Conservation (phyloP, 2,113 vertebrate species). For the Scolopax mira region DNA sequence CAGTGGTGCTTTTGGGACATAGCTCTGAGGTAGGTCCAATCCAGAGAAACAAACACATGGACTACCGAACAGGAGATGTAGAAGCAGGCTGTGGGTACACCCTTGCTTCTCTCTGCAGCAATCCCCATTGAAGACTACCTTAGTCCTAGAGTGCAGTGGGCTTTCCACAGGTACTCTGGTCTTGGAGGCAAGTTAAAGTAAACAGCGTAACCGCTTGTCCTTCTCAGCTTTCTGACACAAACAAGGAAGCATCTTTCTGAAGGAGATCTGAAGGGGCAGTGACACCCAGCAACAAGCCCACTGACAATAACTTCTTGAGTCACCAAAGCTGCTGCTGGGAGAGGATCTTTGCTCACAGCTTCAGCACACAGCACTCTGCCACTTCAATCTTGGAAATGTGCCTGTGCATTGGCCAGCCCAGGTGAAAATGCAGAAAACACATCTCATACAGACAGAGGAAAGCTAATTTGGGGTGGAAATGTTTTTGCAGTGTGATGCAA, state of each 20-base stretch:
- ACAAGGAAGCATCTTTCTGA: not conserved
- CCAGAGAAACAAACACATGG: not conserved
- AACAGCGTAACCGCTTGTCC: not conserved
- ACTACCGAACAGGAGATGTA: not conserved
- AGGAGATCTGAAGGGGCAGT: not conserved
- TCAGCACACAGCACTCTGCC: not conserved
- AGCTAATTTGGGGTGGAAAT: not conserved
- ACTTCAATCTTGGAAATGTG: not conserved
- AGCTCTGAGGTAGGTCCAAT: not conserved
- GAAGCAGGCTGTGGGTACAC: not conserved
- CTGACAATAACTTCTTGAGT: not conserved
- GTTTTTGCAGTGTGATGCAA: not conserved
- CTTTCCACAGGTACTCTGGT: not conserved
- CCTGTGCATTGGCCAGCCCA: not conserved
- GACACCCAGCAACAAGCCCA: not conserved
- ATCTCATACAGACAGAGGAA: not conserved
- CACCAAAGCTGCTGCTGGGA: not conserved
- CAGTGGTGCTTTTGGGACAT: not conserved
- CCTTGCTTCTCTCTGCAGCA: not conserved
- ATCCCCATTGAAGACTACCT: not conserved
- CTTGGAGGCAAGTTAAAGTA: not conserved
- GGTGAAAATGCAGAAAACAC: not conserved
- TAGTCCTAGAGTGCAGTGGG: not conserved
- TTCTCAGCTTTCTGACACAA: not conserved
- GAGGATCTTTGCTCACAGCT: not conserved